A percentile compares a stretch with the other conserved stretches of the same genome.
phyloP scores from a whole-genome alignment of 1,140 invertebrate species.

The Heliothis virescens region DNA sequence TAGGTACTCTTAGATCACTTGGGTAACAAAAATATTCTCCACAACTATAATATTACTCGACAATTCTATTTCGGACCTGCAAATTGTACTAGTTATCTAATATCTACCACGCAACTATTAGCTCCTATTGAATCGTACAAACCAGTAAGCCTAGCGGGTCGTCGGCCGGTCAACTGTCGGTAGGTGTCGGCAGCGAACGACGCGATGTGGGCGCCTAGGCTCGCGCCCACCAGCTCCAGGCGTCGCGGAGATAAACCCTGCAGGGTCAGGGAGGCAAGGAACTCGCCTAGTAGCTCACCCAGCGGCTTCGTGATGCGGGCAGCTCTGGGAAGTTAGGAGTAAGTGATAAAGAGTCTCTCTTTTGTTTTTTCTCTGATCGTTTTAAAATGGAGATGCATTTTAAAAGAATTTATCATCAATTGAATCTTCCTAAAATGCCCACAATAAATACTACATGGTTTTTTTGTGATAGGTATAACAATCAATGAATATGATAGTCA shows the following conservation, averaged over 20 bases:
- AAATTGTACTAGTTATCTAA: no score
- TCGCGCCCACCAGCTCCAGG: constrained; percentile 70
- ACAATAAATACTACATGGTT: no score
- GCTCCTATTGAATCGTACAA: background rate
- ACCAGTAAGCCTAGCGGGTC: constrained; percentile 70
- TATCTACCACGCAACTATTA: no score
- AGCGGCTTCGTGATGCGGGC: constrained; percentile 74
- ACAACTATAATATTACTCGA: no score
- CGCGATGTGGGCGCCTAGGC: constrained; percentile 75
- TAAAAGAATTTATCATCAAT: no score
- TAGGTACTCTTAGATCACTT: no score
- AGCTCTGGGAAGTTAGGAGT: constrained; percentile 59
- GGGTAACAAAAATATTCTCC: no score
- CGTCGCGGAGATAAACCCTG: constrained; percentile 60
- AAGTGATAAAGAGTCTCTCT: background rate
- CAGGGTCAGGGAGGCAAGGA: constrained; percentile 64
- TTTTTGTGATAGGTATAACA: no score
- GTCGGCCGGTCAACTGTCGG: constrained; percentile 61
- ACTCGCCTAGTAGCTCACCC: constrained; percentile 67
- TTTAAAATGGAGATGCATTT: no score
- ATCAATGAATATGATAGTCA: constrained; percentile 3
- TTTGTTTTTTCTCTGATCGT: no score
- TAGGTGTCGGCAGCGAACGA: constrained; percentile 67
- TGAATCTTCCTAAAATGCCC: no score
- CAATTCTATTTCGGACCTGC: no score